Conservation (phyloP, 1,140 invertebrate genomes). For the Drosophila ogumai region DNA sequence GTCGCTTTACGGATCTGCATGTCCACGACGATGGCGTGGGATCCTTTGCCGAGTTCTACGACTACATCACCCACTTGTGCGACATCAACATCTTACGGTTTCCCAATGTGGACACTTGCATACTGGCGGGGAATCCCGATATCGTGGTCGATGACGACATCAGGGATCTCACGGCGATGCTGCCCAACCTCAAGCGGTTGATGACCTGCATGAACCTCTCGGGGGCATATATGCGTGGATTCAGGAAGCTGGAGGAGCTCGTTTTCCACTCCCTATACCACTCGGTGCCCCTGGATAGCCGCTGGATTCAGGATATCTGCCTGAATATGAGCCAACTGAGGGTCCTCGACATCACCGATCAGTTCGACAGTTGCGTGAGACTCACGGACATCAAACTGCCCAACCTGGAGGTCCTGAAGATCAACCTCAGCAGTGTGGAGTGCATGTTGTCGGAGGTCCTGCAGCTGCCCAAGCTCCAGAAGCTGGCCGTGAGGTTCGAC, state of each 20-base stretch:
- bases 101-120: constrained; percentile 52
- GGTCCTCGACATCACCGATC: constrained; percentile 67
- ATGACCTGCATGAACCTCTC: constrained; percentile 71
- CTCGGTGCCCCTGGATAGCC: constrained; percentile 61
- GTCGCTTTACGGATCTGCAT: constrained; percentile 60
- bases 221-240: constrained; percentile 49
- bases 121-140: constrained; percentile 54
- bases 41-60: constrained; percentile 64
- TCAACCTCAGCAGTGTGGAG: constrained; percentile 67
- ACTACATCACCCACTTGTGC: constrained; percentile 65
- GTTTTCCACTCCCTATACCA: constrained; percentile 69
- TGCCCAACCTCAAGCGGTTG: constrained; percentile 64
- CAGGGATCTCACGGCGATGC: constrained; percentile 50
- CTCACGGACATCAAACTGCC: constrained; percentile 65
- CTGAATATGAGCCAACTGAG: constrained; percentile 48
- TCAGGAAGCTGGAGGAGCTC: constrained; percentile 63
- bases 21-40: constrained; percentile 66
- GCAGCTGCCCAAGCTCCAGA: constrained; percentile 62
- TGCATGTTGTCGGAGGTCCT: constrained; percentile 55
- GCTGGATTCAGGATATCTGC: constrained; percentile 67
- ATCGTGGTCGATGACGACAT: constrained; percentile 63
- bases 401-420: constrained; percentile 67
- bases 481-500: constrained; percentile 60
- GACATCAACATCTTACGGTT: constrained; percentile 60
- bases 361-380: constrained; percentile 59